Percentiles rank a stretch among this genome's conserved stretches.
Conservation (phyloP, 2,113 vertebrate species). For the Neofelis nebulosa region DNA sequence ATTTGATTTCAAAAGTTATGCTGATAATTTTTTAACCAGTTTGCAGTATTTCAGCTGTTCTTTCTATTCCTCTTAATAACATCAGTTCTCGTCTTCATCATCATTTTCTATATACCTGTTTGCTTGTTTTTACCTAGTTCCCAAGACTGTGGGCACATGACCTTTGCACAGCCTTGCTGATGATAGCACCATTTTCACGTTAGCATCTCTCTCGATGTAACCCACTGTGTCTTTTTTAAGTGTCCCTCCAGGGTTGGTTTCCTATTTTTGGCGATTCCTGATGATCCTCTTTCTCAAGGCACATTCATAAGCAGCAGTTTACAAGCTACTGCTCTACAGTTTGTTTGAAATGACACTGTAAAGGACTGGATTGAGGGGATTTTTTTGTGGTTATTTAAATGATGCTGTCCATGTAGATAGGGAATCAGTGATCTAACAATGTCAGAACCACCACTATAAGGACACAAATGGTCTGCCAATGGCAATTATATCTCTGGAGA, state of each 20-base stretch:
- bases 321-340: slow-evolving; percentile 85
- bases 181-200: slow-evolving; percentile 66
- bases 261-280: background rate
- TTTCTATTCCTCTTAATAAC: background rate
- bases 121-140: background rate
- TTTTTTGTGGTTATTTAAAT: slow-evolving; percentile 85
- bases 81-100: background rate
- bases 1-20: background rate
- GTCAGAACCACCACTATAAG: slow-evolving; percentile 89
- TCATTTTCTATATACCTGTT: background rate
- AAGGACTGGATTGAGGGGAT: slow-evolving; percentile 90
- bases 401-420: slow-evolving; percentile 90
- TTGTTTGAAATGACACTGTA: slow-evolving; percentile 91
- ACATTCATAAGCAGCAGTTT: slow-evolving; percentile 84
- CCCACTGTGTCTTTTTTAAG: slow-evolving; percentile 70
- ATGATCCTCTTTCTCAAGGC: slow-evolving; percentile 75
- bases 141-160: accelerated
- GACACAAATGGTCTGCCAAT: slow-evolving; percentile 86
- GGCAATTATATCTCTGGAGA: slow-evolving; percentile 79
- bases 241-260: background rate
- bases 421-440: slow-evolving; percentile 91
- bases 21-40: background rate
- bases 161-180: background rate
- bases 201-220: slow-evolving; percentile 80
- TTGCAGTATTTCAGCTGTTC: background rate